Evolutionary conservation across 2,113 vertebrate genomes (phyloP).

Genomic region (Melanostigma gelatinosum): DNA sequence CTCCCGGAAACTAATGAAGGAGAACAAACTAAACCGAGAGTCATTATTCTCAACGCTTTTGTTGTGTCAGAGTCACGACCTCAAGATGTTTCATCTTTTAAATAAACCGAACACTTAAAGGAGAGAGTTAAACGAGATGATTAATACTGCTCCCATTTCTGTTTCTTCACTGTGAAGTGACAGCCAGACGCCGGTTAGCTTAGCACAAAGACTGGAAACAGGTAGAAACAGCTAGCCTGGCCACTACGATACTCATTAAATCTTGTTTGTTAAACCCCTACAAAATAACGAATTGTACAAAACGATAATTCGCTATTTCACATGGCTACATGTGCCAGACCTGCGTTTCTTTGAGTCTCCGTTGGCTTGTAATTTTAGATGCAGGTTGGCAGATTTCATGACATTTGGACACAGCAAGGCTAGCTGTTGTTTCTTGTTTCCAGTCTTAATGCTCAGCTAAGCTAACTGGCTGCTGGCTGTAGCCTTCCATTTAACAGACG

Average conservation of each 20-base stretch:
- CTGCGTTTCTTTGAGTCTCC: neutral
- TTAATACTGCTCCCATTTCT: neutral
- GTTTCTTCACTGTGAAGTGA: slow-evolving; percentile 6
- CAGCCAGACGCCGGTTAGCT: slow-evolving; percentile 3
- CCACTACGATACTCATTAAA: neutral
- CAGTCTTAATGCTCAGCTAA: slow-evolving; percentile 1
- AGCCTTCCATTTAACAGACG: neutral
- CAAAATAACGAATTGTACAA: slow-evolving; percentile 3
- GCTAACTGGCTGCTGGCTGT: neutral
- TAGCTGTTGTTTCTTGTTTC: neutral
- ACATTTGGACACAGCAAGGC: neutral
- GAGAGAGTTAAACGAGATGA: slow-evolving; percentile 15
- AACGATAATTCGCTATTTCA: neutral
- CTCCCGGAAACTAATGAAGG: slow-evolving; percentile 35
- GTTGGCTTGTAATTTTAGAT: neutral
- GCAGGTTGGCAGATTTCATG: neutral
- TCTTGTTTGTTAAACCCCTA: neutral
- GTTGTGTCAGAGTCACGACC: slow-evolving; percentile 42
- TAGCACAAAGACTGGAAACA: slow-evolving; percentile 20
- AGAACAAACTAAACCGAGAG: slow-evolving; percentile 31
- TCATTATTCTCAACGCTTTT: slow-evolving; percentile 50
- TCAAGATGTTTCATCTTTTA: slow-evolving; percentile 11
- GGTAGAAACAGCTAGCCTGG: slow-evolving; percentile 6
- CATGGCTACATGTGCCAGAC: neutral
- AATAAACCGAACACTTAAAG: slow-evolving; percentile 23